Conservation (phyloP, 2,888 invertebrate species). For the Heliothis peltigera region DNA sequence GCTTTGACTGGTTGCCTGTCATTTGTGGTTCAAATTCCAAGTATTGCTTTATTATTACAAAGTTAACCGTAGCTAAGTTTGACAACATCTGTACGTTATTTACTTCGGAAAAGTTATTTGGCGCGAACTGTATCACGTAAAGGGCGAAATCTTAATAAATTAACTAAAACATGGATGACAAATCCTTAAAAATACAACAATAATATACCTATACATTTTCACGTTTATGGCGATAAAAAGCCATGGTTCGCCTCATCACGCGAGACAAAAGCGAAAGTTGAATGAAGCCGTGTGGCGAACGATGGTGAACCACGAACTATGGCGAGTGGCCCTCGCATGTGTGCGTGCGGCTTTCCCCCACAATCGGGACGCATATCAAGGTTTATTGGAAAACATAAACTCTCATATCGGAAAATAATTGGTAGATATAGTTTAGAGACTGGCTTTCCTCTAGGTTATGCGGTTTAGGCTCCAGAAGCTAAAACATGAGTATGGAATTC, state of each 20-base stretch:
- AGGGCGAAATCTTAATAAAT: too few species aligned
- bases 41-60: too few species aligned
- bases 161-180: too few species aligned
- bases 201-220: neutral
- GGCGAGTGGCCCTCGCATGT: neutral
- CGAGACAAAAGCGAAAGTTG: conserved; percentile 55
- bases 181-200: neutral
- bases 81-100: too few species aligned
- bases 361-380: conserved; percentile 11
- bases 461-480: too few species aligned
- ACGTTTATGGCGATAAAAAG: conserved; percentile 22
- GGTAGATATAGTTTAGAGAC: conserved; percentile 4
- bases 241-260: conserved; percentile 3
- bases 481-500: too few species aligned
- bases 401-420: neutral
- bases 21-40: too few species aligned
- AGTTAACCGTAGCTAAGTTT: too few species aligned
- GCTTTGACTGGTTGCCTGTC: conserved; percentile 3
- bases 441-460: neutral
- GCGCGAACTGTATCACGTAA: too few species aligned
- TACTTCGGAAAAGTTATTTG: too few species aligned
- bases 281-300: conserved; percentile 23
- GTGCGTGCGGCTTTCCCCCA: conserved; percentile 20
- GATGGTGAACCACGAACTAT: conserved; percentile 28
- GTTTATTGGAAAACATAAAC: conserved; percentile 9